Evolutionary conservation across 1,140 invertebrate species (phyloP).

Genomic region (Steinernema feltiae): DNA sequence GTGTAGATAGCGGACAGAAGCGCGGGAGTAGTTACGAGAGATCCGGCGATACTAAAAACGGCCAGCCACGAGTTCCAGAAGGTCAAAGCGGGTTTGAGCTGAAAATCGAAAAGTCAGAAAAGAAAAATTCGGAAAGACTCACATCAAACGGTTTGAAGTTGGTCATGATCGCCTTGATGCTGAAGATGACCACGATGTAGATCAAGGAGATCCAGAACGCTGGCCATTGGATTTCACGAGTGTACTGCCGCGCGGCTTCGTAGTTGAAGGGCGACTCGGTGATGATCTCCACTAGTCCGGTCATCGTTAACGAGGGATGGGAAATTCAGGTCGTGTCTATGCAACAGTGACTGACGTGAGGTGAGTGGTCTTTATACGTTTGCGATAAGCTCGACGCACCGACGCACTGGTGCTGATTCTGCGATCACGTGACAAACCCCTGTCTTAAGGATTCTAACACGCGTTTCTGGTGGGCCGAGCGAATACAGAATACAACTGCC

Average conservation of each 20-base stretch:
- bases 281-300: slow-evolving; percentile 23
- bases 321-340: background rate
- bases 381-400: slow-evolving; percentile 6
- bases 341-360: background rate
- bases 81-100: slow-evolving; percentile 74
- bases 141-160: slow-evolving; percentile 40
- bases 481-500: background rate
- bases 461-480: slow-evolving; percentile 2
- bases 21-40: slow-evolving; percentile 59
- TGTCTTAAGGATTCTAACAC: background rate
- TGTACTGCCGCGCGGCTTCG: slow-evolving; percentile 30
- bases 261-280: slow-evolving; percentile 32
- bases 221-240: slow-evolving; percentile 31
- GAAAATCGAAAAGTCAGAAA: slow-evolving; percentile 64
- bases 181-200: slow-evolving; percentile 45
- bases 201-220: slow-evolving; percentile 44
- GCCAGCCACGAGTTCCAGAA: slow-evolving; percentile 87
- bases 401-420: slow-evolving; percentile 1
- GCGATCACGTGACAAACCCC: background rate
- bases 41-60: slow-evolving; percentile 73
- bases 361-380: background rate
- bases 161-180: slow-evolving; percentile 37
- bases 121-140: background rate
- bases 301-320: slow-evolving; percentile 3
- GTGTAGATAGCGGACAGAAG: slow-evolving; percentile 48